phyloP scores from a whole-genome alignment of 1,140 invertebrate genomes.

The Cheumatopsyche charites region DNA sequence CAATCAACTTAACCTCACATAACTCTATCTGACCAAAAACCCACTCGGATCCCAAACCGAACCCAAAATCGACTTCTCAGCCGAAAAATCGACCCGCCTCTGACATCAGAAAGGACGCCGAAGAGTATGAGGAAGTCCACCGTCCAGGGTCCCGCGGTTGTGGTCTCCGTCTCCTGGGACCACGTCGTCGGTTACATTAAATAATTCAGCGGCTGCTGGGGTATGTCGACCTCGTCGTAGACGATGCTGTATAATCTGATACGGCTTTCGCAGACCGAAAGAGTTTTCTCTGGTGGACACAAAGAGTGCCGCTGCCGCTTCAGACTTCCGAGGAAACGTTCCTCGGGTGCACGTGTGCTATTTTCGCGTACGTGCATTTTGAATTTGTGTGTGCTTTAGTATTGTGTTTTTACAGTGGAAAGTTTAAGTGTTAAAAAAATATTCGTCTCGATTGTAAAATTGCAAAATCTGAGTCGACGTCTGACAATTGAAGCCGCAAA shows the following conservation, averaged over 20 bases:
- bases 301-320: slow-evolving; percentile 1
- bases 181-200: slow-evolving; percentile 23
- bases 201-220: slow-evolving; percentile 23
- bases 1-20: no score
- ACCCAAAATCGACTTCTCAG: no score
- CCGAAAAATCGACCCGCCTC: no score
- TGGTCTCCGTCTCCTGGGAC: neutral
- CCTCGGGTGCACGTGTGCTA: neutral
- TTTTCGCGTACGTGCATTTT: neutral
- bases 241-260: slow-evolving; percentile 27
- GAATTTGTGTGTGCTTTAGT: no score
- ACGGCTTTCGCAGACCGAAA: slow-evolving; percentile 8
- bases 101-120: neutral
- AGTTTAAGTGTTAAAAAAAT: no score
- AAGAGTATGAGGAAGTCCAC: neutral
- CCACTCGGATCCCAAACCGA: no score
- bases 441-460: no score
- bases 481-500: neutral
- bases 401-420: no score
- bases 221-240: slow-evolving; percentile 23
- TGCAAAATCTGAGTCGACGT: no score
- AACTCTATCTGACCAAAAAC: no score
- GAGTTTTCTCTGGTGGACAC: slow-evolving; percentile 12
- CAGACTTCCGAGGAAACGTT: neutral
- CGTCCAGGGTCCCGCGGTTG: neutral